Conservation (phyloP, 2,888 invertebrate species). For the Mesoligia furuncula region DNA sequence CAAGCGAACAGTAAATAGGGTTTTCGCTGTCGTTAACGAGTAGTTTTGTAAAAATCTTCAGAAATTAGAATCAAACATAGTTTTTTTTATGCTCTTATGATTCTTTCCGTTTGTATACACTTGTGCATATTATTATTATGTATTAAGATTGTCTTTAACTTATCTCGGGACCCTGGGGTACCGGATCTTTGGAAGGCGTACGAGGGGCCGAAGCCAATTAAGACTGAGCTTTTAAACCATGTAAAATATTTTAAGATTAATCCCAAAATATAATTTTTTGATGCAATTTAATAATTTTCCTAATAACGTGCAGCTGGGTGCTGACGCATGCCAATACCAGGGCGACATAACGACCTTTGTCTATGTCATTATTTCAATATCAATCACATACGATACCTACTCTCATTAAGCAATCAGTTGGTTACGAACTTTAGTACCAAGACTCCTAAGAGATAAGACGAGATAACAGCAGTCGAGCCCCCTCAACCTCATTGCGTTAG, state of each 20-base stretch:
- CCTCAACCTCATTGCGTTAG: constrained; percentile 24
- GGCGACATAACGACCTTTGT: constrained; percentile 17
- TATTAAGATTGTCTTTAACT: background rate
- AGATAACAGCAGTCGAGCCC: constrained; percentile 57
- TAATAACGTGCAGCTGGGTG: background rate
- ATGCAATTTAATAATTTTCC: background rate
- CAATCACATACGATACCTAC: constrained; percentile 1
- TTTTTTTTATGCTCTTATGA: background rate
- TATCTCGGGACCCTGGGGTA: background rate
- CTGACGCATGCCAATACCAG: constrained; percentile 9
- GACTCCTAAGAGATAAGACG: constrained; percentile 41
- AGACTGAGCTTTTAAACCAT: too few relatives aligned
- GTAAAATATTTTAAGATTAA: background rate
- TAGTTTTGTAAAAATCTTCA: background rate
- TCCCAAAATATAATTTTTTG: background rate
- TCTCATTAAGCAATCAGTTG: constrained; percentile 39
- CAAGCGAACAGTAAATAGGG: background rate
- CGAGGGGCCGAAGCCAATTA: background rate
- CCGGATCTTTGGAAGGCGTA: background rate
- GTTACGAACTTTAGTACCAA: constrained; percentile 36
- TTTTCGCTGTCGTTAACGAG: background rate
- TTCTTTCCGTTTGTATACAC: background rate
- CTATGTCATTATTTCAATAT: constrained; percentile 29
- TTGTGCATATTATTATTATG: background rate
- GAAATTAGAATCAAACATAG: background rate